Evolutionary conservation across 2,888 invertebrate genomes (phyloP), one percentile per base, ranked within the genome.

Genomic region (Chrysopilus asiliformis): DNA sequence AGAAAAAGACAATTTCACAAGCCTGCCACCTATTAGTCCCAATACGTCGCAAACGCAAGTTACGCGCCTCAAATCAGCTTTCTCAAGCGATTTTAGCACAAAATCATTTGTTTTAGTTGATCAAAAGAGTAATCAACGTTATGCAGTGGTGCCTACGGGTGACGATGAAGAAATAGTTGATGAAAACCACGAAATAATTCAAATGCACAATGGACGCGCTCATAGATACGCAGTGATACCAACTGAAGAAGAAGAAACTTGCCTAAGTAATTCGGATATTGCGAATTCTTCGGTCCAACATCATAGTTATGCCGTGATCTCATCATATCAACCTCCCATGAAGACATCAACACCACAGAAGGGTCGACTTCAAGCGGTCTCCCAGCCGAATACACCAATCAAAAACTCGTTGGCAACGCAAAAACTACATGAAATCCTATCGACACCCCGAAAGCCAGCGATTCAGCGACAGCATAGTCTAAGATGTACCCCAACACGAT

Each of bases 321-420:
- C 39, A 3, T 32, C 43, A 8, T 49, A 45, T 4, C 49, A 46
- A 2, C 51, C 28, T 6, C 38, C 52, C 32, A 39, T 50, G 37
- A 53, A 56, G n/a, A 56, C 59, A 14, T 60, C 60, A 5, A 61
- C 59, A 20, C 60, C 60, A 1, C 37, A 34, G 28, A 37, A 41
- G 31, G 20, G 38, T 31, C 18, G 15, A 20, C 10, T 19, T 9
- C 15, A 12, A 2, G 26, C 19, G 4, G 26, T 33, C 14, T 48
- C 50, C 1, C 46, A 53, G 40, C 55, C 60, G 13, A 57, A 59
- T 16, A 70, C 71, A 57, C 68, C 72, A 2, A 58, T 70, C 33
- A 72, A 71, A 48, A 77, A 77, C 55, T 60, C 77, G 1, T 70
- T 71, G 15, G 83, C 83, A 0, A 83, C 83, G 0, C 79, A 80